These are phyloP conservation scores for Syngnathus scovelli DNA, from an alignment of 2,113 vertebrate genomes.

Conservation along the genomic window DNA sequence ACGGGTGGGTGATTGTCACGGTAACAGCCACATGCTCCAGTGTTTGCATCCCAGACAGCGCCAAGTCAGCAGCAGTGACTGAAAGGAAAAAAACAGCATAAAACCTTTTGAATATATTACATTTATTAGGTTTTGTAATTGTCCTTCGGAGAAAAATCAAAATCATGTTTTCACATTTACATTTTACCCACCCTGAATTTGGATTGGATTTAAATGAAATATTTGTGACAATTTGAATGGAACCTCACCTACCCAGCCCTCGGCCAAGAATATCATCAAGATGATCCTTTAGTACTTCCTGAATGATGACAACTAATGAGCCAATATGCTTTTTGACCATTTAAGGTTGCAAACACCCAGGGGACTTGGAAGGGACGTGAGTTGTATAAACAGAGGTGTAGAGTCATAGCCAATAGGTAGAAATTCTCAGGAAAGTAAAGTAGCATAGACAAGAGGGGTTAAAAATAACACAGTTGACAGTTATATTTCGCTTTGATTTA, in stretches of 20 bases:
- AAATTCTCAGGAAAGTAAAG: neutral
- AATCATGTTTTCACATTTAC: neutral
- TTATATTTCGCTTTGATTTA: neutral
- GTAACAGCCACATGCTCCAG: slow-evolving; percentile 91
- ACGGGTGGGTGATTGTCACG: slow-evolving; percentile 79
- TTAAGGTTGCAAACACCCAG: slow-evolving; percentile 57
- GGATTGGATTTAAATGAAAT: neutral
- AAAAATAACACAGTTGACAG: neutral
- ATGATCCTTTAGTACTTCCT: slow-evolving; percentile 56
- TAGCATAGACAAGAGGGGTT: too few relatives aligned
- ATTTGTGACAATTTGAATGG: neutral
- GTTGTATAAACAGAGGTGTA: slow-evolving; percentile 38
- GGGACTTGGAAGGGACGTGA: slow-evolving; percentile 19
- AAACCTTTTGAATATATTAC: too few relatives aligned
- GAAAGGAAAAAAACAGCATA: slow-evolving; percentile 1
- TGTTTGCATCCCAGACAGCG: slow-evolving; percentile 85
- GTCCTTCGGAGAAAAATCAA: too few relatives aligned
- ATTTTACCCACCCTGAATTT: neutral
- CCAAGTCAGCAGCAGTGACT: slow-evolving; percentile 78
- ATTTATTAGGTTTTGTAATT: too few relatives aligned
- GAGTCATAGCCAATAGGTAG: neutral
- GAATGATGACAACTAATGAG: slow-evolving; percentile 39
- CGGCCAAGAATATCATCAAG: neutral
- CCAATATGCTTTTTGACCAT: slow-evolving; percentile 54
- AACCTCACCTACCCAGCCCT: neutral